These are phyloP conservation scores for Drosophila algonquin DNA, from an alignment of 2,888 invertebrate species.

Conservation along the genomic window DNA sequence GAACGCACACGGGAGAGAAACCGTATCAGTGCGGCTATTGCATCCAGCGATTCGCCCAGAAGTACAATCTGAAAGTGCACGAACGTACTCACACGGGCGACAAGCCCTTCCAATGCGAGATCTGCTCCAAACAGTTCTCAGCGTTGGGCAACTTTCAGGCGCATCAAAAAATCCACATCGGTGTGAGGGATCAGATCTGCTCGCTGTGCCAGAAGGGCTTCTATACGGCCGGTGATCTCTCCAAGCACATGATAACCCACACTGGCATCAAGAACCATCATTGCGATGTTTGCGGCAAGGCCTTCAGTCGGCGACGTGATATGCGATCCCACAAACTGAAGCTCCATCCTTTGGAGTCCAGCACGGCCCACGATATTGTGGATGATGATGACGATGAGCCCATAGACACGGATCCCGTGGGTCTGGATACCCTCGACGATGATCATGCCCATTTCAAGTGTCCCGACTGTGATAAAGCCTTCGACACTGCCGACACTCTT, in stretches of 20 bases:
- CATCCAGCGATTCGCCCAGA: conserved; percentile 86
- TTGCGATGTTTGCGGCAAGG: conserved; percentile 86
- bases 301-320: conserved; percentile 86
- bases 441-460: conserved; percentile 81
- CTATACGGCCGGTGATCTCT: conserved; percentile 86
- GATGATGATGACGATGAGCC: conserved; percentile 72
- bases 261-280: conserved; percentile 86
- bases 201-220: conserved; percentile 86
- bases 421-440: conserved; percentile 59
- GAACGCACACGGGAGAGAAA: conserved; percentile 87
- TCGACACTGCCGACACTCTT: conserved; percentile 81
- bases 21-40: conserved; percentile 86
- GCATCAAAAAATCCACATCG: conserved; percentile 87
- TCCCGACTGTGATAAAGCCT: conserved; percentile 83
- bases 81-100: conserved; percentile 86
- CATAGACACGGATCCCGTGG: conserved; percentile 66
- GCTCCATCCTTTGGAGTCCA: conserved; percentile 76
- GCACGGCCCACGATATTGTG: conserved; percentile 72
- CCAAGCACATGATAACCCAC: conserved; percentile 86
- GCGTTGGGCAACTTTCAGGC: conserved; percentile 87
- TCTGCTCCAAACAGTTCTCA: conserved; percentile 87
- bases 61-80: conserved; percentile 87
- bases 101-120: conserved; percentile 87
- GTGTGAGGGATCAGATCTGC: conserved; percentile 87
- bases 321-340: conserved; percentile 85